Evolutionary conservation across 2,888 invertebrate species (phyloP).

Genomic region (Dorcus parallelipipedus): DNA sequence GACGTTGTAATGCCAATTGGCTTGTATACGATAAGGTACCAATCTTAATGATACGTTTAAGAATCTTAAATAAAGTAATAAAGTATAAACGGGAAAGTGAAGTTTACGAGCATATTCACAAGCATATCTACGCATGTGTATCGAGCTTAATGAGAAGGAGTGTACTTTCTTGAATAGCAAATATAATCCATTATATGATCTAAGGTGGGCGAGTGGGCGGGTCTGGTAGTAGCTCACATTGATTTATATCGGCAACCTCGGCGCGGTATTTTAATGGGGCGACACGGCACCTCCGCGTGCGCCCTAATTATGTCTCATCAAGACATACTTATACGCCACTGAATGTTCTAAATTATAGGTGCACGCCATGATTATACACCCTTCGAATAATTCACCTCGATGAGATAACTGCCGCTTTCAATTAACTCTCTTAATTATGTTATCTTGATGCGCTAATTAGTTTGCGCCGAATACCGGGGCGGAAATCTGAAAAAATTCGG

Average conservation of each 20-base stretch:
- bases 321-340: slow-evolving; percentile 39
- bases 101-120: no score
- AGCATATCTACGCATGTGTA: neutral
- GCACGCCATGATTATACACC: slow-evolving; percentile 21
- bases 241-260: slow-evolving; percentile 36
- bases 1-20: no score
- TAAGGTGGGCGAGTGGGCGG: slow-evolving; percentile 24
- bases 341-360: slow-evolving; percentile 41
- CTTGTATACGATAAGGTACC: no score
- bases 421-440: slow-evolving; percentile 41
- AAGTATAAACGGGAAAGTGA: no score
- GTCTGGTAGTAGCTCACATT: slow-evolving; percentile 28
- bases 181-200: slow-evolving; percentile 24
- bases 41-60: no score
- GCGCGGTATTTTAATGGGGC: slow-evolving; percentile 37
- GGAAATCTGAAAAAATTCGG: neutral
- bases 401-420: slow-evolving; percentile 44
- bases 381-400: slow-evolving; percentile 42
- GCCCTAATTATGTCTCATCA: slow-evolving; percentile 43
- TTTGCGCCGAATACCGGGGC: slow-evolving; percentile 33
- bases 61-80: no score
- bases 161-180: slow-evolving; percentile 12
- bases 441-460: slow-evolving; percentile 32
- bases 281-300: slow-evolving; percentile 29
- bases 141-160: neutral